Base-by-base conservation (phyloP, 2,797 vertebrate species). In the Hyperoplus lanceolatus region DNA sequence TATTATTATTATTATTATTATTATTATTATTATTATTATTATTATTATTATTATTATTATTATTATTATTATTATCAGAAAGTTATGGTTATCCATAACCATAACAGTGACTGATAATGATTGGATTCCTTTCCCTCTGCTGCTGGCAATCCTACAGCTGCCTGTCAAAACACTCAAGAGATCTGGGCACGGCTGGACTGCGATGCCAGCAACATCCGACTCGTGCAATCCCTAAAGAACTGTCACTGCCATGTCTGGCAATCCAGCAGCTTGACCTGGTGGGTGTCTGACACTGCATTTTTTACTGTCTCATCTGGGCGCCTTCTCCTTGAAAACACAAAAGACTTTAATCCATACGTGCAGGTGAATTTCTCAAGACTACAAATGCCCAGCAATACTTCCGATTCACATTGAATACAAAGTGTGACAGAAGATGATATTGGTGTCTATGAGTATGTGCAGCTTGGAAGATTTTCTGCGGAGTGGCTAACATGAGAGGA, bases 131-230 rank as follows among this genome's bases (percentile, higher is more conserved):
- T 80, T 66, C 42, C 53, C 54, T 41, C 39, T 63, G 77, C 74
- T 78, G 73, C 81, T 76, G 82, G 80, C 38, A 18, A 69, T 87
- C 79, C 80, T 66, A 76, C 59, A 29, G 48, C 75, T 63, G 82
- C 84, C 84, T 90, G 91, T 92, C 87, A 90, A 89, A 89, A 90
- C 21, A 63, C 67, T 79, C 85, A 36, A 29, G 46, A 82, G 75
- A 81, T 88, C 75, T 42, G 67, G 72, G 55, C 79, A 75, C 62
- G 73, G 57, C 36, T 76, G 65, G 81, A 85, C 75, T 86, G 85
- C 46, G 51, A 76, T 77, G 87, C 82, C 71, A 86, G 83, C 39
- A 64, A 89, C 89, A 90, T 91, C 87, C 86, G 89, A 94, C 83
- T 85, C 16, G 36, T 58, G 70, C 87, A 56, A 53, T 90, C 88